Evolutionary conservation across 2,797 vertebrate genomes (phyloP).

Genomic region (Enteromius viviparus): DNA sequence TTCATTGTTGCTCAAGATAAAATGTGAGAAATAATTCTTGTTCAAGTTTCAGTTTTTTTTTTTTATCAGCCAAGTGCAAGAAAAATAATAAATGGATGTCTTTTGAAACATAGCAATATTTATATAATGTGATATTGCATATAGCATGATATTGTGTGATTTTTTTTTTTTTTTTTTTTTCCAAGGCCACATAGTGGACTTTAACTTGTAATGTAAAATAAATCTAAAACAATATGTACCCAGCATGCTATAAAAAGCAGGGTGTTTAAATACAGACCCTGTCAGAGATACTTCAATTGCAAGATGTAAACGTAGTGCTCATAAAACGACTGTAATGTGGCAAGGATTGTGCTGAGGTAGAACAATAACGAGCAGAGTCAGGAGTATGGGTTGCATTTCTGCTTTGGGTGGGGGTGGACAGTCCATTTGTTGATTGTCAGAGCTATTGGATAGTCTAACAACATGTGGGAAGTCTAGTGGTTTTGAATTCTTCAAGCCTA

Average conservation of each 20-base stretch:
- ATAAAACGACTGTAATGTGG: constrained; percentile 1
- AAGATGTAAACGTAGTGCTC: neutral
- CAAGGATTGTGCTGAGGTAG: constrained; percentile 13
- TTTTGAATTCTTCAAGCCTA: neutral
- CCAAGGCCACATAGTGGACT: neutral
- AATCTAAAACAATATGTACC: neutral
- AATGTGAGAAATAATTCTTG: neutral
- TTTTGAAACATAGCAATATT: neutral
- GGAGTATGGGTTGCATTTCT: constrained; percentile 32
- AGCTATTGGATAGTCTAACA: constrained; percentile 1
- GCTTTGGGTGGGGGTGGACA: constrained; percentile 18
- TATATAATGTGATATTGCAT: neutral
- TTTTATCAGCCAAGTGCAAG: neutral
- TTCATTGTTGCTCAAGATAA: constrained; percentile 18
- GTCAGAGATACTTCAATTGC: neutral
- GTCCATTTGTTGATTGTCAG: constrained; percentile 9
- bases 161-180: neutral
- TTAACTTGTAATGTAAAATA: constrained; percentile 1
- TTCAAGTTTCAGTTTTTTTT: neutral
- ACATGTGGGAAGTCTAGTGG: neutral
- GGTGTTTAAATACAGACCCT: neutral
- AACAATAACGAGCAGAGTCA: constrained; percentile 23
- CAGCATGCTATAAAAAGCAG: neutral
- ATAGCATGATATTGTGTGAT: neutral
- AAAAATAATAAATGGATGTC: neutral